Evolutionary conservation across 2,888 invertebrate species (phyloP).

Genomic region (Drosophila diplacantha): DNA sequence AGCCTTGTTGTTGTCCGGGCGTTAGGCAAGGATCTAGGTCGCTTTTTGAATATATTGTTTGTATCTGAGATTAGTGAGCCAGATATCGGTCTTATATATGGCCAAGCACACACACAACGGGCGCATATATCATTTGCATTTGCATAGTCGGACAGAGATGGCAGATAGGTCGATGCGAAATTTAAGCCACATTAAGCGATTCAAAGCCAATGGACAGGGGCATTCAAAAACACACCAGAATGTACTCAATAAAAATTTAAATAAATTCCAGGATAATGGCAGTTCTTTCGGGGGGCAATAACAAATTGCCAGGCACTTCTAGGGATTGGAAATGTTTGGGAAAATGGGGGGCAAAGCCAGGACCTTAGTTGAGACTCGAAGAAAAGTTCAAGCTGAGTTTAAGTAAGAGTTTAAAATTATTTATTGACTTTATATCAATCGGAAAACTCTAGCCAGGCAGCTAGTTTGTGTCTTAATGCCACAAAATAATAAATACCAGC

Average conservation of each 20-base stretch:
- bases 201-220: background rate
- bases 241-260: constrained; percentile 1
- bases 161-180: constrained; percentile 25
- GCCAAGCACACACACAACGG: constrained; percentile 36
- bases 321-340: background rate
- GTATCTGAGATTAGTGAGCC: constrained; percentile 69
- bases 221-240: background rate
- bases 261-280: constrained; percentile 12
- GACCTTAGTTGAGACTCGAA: accelerated
- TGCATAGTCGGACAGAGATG: constrained; percentile 50
- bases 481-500: background rate
- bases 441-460: background rate
- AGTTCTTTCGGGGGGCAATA: background rate
- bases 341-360: background rate
- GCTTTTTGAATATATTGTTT: constrained; percentile 71
- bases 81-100: constrained; percentile 69
- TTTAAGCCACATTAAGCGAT: constrained; percentile 33
- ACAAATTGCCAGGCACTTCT: background rate
- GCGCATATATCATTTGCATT: constrained; percentile 62
- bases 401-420: background rate
- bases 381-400: background rate
- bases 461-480: background rate
- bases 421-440: background rate
- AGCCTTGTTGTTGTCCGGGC: constrained; percentile 47
- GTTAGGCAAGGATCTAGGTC: constrained; percentile 66